phyloP scores from a whole-genome alignment of 2,888 invertebrate genomes.

The Philereme vetulata region DNA sequence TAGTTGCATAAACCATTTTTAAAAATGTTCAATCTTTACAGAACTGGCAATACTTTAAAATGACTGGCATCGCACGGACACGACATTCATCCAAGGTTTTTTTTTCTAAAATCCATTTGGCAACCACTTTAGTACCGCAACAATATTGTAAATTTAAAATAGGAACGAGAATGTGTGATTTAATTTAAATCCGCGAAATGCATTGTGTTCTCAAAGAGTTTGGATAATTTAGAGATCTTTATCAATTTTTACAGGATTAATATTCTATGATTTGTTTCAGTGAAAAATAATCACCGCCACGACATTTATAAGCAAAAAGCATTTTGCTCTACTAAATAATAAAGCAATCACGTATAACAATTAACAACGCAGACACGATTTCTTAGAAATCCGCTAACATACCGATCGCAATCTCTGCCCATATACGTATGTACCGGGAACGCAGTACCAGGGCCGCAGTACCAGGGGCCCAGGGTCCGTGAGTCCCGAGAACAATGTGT shows the following conservation, averaged over 20 bases:
- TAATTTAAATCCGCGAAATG: too few species aligned
- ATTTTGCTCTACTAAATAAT: slow-evolving; percentile 20
- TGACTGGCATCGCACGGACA: slow-evolving; percentile 10
- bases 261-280: too few species aligned
- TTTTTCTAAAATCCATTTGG: slow-evolving; percentile 23
- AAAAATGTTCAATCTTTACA: neutral
- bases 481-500: slow-evolving; percentile 67
- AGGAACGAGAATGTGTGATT: slow-evolving; percentile 2
- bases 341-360: slow-evolving; percentile 38
- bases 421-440: slow-evolving; percentile 26
- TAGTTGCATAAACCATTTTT: slow-evolving; percentile 10
- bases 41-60: too few species aligned
- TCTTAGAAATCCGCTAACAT: slow-evolving; percentile 30
- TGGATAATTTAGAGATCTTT: too few species aligned
- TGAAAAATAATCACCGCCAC: too few species aligned
- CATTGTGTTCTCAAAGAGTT: too few species aligned
- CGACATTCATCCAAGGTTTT: slow-evolving; percentile 18
- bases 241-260: too few species aligned
- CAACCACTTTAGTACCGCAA: slow-evolving; percentile 19
- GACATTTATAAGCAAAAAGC: too few species aligned
- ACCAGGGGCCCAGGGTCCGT: slow-evolving; percentile 19
- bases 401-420: slow-evolving; percentile 50
- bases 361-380: slow-evolving; percentile 35
- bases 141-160: slow-evolving; percentile 19
- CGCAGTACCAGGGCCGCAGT: slow-evolving; percentile 49